phyloP scores from a whole-genome alignment of 2,797 vertebrate species.

The Diplodus puntazzo region DNA sequence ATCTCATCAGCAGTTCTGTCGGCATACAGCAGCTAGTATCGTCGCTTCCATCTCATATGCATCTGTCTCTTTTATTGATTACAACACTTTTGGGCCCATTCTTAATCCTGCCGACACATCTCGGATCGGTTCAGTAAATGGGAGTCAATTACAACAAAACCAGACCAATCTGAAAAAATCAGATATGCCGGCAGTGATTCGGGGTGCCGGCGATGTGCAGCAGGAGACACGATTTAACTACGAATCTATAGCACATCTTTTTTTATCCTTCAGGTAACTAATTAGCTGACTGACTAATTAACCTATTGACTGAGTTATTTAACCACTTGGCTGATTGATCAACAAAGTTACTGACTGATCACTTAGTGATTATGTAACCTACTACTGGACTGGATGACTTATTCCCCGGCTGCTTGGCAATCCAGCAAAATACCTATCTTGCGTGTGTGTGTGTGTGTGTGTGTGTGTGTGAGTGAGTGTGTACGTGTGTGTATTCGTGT shows the following conservation, averaged over 20 bases:
- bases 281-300: conserved; percentile 58
- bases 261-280: conserved; percentile 43
- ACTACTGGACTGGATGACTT: conserved; percentile 36
- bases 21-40: not conserved
- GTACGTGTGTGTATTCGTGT: conserved; percentile 29
- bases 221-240: conserved; percentile 31
- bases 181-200: conserved; percentile 10
- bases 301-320: conserved; percentile 41
- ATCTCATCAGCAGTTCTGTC: not conserved
- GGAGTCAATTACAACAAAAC: conserved; percentile 15
- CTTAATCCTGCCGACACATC: not conserved
- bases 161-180: conserved; percentile 14
- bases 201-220: not conserved
- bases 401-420: conserved; percentile 30
- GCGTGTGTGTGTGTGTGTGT: conserved; percentile 2
- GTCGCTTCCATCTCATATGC: not conserved
- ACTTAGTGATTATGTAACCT: conserved; percentile 45
- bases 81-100: not conserved
- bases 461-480: conserved; percentile 31
- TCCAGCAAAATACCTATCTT: conserved; percentile 15
- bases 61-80: not conserved
- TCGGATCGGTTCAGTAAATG: conserved; percentile 10
- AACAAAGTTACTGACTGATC: conserved; percentile 43
- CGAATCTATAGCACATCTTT: conserved; percentile 30
- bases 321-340: conserved; percentile 53